Evolutionary conservation across 2,113 vertebrate genomes (phyloP).

Genomic region (Pandion haliaetus): DNA sequence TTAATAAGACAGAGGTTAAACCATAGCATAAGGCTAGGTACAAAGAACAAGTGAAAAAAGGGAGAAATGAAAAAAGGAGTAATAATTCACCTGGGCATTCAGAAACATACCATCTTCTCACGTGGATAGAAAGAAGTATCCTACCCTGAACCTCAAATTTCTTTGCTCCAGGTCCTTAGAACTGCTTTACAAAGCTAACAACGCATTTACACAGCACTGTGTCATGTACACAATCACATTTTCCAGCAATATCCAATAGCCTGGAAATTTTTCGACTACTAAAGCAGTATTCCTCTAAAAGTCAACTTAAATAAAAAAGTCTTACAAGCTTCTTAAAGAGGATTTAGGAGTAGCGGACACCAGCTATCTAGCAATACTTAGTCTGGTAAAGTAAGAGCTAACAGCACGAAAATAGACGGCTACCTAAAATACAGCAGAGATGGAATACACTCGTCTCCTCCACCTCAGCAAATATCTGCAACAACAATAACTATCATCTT

Average conservation of each 20-base stretch:
- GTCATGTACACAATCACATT: fast-evolving
- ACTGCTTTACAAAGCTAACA: background rate
- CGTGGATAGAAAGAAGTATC: background rate
- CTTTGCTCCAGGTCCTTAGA: background rate
- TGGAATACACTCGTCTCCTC: background rate
- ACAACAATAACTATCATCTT: background rate
- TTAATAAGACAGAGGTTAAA: background rate
- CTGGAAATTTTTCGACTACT: background rate
- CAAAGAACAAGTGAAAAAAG: background rate
- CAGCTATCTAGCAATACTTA: background rate
- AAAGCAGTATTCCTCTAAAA: background rate
- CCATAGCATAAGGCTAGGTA: background rate
- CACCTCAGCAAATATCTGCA: background rate
- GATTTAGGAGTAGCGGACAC: background rate
- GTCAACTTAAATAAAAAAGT: background rate
- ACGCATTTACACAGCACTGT: background rate
- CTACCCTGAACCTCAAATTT: background rate
- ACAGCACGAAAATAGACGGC: background rate
- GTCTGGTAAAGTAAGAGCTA: background rate
- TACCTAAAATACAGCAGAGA: background rate
- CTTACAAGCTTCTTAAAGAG: background rate
- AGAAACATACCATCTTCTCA: background rate
- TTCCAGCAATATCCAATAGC: background rate
- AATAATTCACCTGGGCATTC: background rate
- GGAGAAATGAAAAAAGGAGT: background rate